phyloP scores from a whole-genome alignment of 1,140 invertebrate species.

The Cepaea nemoralis region DNA sequence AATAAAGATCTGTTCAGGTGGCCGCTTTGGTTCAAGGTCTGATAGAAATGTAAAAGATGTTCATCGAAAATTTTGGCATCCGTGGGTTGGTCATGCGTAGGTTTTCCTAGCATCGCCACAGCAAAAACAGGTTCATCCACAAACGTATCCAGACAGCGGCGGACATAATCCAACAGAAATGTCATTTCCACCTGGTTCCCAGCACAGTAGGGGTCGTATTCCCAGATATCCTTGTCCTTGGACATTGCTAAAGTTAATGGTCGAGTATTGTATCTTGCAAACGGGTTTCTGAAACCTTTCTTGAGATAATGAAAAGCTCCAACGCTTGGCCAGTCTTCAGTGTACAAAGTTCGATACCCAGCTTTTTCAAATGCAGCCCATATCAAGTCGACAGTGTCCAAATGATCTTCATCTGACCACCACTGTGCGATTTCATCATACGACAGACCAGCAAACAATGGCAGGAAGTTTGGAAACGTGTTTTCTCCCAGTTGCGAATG shows the following conservation, averaged over 20 bases:
- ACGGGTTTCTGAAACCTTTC: neutral
- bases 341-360: constrained; percentile 4
- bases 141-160: neutral
- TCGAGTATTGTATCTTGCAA: neutral
- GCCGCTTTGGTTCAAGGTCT: neutral
- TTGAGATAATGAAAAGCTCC: neutral
- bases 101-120: neutral
- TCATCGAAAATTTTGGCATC: neutral
- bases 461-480: constrained; percentile 9
- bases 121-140: neutral
- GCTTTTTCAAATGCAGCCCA: constrained; percentile 15
- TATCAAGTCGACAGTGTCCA: neutral
- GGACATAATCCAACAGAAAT: neutral
- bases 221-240: neutral
- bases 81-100: neutral
- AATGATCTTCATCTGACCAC: neutral
- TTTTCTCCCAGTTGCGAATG: no score
- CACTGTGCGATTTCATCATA: neutral
- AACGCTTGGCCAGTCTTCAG: neutral
- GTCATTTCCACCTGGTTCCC: neutral
- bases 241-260: neutral
- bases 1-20: neutral
- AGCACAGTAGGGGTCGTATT: neutral
- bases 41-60: neutral
- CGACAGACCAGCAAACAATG: neutral